Base-by-base conservation (phyloP, 2,888 invertebrate species). In the Himalopsyche japonica region DNA sequence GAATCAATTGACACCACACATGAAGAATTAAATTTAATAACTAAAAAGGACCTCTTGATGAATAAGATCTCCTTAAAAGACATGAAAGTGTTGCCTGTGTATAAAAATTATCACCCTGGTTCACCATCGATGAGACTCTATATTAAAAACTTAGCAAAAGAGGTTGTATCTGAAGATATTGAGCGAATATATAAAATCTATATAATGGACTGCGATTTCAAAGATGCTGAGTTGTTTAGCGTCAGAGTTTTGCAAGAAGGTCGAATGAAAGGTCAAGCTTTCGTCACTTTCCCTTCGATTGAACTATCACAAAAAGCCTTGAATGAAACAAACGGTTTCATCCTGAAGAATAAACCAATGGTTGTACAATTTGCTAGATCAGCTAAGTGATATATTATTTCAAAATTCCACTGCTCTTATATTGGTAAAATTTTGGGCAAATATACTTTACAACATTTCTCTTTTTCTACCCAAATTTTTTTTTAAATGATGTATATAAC, bases 181-280 rank as follows among this genome's bases (percentile, higher is more conserved):
- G 93, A 94, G 88, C 93, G 93, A 87, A 95, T 98, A 87, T 98
- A 95, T 89, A 94, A 94, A 85, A 92, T 95, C 81, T 98, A 95
- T 89, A 89, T 92, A 3, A 89, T 91, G 85, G 89, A 90, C 70
- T 88, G 91, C 81, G 88, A 90, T 30, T 90, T 90, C 84, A 90
- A 91, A 78, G 91, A 92, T 80, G 89, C 91, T 12, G 91, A 91
- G 85, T 91, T 92, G 76, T 93, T 94, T 90, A 93, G 94, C 89
- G 94, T 98, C 5, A 93, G 96, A 88, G 93, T 98, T 18, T 97
- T 98, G 98, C 96, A 97, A 89, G 97, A 97, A 90, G 98, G 98
- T 0, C 93, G 97, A 88, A 98, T 98, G 98, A 98, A 98, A 90
- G 98, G 98, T 0, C 98, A 98, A 91, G 98, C 97, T 0, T 98